Conservation (phyloP, 92 coral and sea anemone genomes). For the Paramuricea clavata region DNA sequence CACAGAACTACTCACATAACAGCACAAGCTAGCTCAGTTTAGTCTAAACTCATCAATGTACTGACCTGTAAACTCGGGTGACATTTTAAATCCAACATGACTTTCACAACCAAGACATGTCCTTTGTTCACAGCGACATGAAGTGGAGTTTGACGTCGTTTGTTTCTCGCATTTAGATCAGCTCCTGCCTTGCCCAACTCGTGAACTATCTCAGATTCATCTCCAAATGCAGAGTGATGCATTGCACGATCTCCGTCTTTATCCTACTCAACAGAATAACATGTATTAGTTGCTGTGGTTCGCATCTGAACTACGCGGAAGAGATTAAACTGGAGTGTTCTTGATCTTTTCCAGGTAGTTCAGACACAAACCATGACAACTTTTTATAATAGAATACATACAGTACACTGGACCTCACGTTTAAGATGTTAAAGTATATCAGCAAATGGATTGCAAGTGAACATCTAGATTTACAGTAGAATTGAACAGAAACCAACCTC, state of each 20-base stretch:
- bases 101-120: slow-evolving; percentile 86
- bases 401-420: too few relatives aligned
- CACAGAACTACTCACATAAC: too few relatives aligned
- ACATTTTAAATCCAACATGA: slow-evolving; percentile 78
- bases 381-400: too few relatives aligned
- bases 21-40: background rate
- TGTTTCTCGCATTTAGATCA: slow-evolving; percentile 95
- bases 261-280: slow-evolving; percentile 66
- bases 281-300: too few relatives aligned
- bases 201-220: slow-evolving; percentile 82
- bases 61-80: slow-evolving; percentile 96
- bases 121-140: slow-evolving; percentile 98
- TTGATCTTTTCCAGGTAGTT: too few relatives aligned
- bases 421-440: too few relatives aligned
- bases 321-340: too few relatives aligned
- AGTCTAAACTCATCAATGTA: background rate
- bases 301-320: too few relatives aligned
- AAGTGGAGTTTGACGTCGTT: slow-evolving; percentile 97
- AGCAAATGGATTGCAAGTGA: too few relatives aligned
- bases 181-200: slow-evolving; percentile 88
- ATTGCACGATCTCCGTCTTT: slow-evolving; percentile 98
- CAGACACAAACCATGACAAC: too few relatives aligned
- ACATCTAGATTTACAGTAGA: too few relatives aligned
- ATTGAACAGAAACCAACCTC: too few relatives aligned
- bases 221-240: slow-evolving; percentile 97